These are phyloP conservation scores for Empidonax alnorum DNA, from an alignment of 2,113 vertebrate genomes.

Conservation along the genomic window DNA sequence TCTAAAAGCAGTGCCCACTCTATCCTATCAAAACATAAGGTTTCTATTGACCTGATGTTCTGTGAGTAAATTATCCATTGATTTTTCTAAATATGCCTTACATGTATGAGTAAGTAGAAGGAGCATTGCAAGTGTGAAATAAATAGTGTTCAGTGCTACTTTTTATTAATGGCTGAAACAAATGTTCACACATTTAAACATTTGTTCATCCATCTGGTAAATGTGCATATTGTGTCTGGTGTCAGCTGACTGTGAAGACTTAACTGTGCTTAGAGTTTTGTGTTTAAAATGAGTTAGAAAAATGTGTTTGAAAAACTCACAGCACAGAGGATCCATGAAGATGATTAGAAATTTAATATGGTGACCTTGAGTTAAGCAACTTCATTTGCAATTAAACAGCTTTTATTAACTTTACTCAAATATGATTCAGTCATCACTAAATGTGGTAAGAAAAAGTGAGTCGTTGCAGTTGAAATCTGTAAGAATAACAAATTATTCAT, in stretches of 20 bases:
- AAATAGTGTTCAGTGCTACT: constrained; percentile 28
- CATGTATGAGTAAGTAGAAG: not conserved
- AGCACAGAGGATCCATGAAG: not conserved
- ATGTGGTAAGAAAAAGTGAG: not conserved
- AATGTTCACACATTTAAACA: constrained; percentile 40
- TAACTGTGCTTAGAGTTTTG: not conserved
- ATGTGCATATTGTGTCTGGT: not conserved
- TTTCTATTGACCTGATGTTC: constrained; percentile 3
- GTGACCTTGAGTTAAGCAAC: not conserved
- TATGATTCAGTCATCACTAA: not conserved
- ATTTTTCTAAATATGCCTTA: constrained; percentile 8
- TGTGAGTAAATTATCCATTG: constrained; percentile 5
- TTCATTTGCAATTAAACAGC: not conserved
- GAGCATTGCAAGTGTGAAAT: constrained; percentile 51
- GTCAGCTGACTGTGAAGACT: not conserved
- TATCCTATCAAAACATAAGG: constrained; percentile 4
- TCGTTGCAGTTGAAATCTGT: not conserved
- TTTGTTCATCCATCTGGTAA: constrained; percentile 62
- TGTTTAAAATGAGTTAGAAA: not conserved
- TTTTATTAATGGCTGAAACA: constrained; percentile 29
- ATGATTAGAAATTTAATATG: not conserved
- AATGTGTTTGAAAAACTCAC: not conserved
- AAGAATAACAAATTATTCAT: constrained; percentile 24
- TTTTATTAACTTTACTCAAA: not conserved
- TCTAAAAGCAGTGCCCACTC: constrained; percentile 6